A percentile compares a stretch with the other conserved stretches of the same genome.
phyloP scores from a whole-genome alignment of 2,797 vertebrate species.

The Calcarius lapponicus region DNA sequence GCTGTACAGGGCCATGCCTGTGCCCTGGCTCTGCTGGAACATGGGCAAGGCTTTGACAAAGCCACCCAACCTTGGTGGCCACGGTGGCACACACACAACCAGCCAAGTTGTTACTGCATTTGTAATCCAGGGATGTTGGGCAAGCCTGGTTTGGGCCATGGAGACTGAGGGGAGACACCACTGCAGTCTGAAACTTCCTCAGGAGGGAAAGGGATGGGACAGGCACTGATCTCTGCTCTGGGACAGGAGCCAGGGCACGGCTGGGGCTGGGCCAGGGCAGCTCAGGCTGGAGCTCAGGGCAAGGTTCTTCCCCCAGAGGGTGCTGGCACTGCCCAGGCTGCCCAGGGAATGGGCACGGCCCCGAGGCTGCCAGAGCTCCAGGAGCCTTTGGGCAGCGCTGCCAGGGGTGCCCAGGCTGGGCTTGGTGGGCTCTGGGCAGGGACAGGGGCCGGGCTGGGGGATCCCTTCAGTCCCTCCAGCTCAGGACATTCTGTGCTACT shows the following conservation, averaged over 20 bases:
- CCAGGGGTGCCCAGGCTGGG: not conserved
- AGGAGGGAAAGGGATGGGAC: not conserved
- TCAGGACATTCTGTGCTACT: too few species aligned
- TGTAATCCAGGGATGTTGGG: accelerated
- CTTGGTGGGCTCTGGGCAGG: not conserved
- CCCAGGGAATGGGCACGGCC: not conserved
- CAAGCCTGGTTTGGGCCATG: accelerated
- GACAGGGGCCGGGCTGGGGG: accelerated
- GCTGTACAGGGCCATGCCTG: accelerated
- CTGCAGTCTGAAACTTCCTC: not conserved
- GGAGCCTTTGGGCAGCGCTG: not conserved
- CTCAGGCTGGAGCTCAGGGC: not conserved
- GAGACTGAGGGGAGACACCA: not conserved
- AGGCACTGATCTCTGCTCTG: not conserved
- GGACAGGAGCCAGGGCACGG: accelerated
- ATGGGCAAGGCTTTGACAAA: accelerated
- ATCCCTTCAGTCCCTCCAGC: too few species aligned
- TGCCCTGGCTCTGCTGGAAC: not conserved
- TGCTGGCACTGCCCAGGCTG: not conserved
- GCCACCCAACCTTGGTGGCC: not conserved
- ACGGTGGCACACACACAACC: accelerated
- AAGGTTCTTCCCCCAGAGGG: not conserved
- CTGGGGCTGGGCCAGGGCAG: not conserved
- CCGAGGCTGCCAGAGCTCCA: not conserved
- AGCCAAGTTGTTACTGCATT: not conserved